Base-by-base conservation (phyloP, 2,797 vertebrate genomes). In the Sebastes cheni region DNA sequence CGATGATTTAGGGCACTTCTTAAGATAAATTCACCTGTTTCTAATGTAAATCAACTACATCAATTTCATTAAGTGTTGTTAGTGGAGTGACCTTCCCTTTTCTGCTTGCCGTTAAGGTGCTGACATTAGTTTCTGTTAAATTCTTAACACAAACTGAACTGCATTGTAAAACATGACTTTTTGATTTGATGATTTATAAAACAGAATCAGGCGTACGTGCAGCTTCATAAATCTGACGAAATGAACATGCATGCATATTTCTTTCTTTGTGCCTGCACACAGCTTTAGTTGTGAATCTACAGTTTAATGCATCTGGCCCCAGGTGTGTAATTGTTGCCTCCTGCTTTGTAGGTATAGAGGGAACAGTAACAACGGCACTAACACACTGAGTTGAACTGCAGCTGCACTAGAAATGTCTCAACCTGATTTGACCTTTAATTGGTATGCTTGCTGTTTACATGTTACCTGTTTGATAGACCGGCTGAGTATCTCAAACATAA, bases 171-270 rank as follows among this genome's bases (percentile, higher is more conserved):
- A 66, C n/a, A 22, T 32, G 3, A 6, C 36, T 67, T 50, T 46
- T 67, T 67, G n/a, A n/a, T n/a, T n/a, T n/a, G n/a, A n/a, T n/a
- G 46, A 20, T 50, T 50, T 50, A 50, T 50, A 50, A 50, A 50
- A 50, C 46, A 50, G 46, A 20, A 50, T 50, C 46, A 50, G 46
- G 18, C 46, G 18, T 50, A 50, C 18, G 2, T 50, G 18, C 46
- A 50, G 18, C 46, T 50, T 50, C 46, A 50, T 50, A 20, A 50
- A 50, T 50, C 46, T 50, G 42, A 46, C 16, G 42, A 46, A 46
- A 42, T 0, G 36, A 42, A 42, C 42, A 0, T 18, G 16, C 42
- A 46, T 18, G 16, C 6, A 46, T 46, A 46, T 46, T 0, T 18
- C 42, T 46, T 18, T 46, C 42, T 46, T 46, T 46, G 14, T 50